Evolutionary conservation across 2,888 invertebrate species (phyloP), one percentile per base, ranked within the genome.

Genomic region (Sceliomorpha sp.): DNA sequence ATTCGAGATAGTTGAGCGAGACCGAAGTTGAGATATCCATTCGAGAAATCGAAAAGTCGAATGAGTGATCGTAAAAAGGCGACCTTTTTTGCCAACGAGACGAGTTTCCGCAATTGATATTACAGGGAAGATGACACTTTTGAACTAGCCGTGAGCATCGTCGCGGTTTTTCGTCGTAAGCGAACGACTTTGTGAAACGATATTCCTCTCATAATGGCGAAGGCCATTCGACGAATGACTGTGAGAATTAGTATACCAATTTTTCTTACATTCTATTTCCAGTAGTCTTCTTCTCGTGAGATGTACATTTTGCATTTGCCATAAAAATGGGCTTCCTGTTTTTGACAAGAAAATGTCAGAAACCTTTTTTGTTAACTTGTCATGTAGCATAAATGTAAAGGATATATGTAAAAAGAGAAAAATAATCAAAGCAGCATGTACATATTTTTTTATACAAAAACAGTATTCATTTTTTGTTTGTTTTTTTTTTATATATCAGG

Each of bases 61-160:
- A 17, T 10, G 47, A 39, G 27, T 10, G 47, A 27, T 40, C 32
- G 34, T 42, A 36, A 59, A n/a, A 48, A 40, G 14, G 5, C 17
- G 14, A 34, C 15, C 27, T 39, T 40, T 40, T 27, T 7, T 24
- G 26, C 31, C 34, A 42, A 50, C 48, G 32, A 42, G 34, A 42
- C 44, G 37, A 60, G 14, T 45, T 51, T 60, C 12, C 44, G 29
- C 48, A 40, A 42, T 45, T 51, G 60, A 45, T 60, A 51, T 60
- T 60, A 45, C 45, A 51, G 37, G 29, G 48, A 39, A 36, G 36
- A 42, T 12, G 45, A 39, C 39, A 47, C 48, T 58, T 58, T 12
- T 13, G 14, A 36, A 47, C 12, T 42, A 37, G 13, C 26, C 32
- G 34, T 10, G 45, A 15, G 34, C 37, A 34, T 17, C 12, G 8